Evolutionary conservation across 2,888 invertebrate genomes (phyloP).

Genomic region (Pseudoips prasinana): DNA sequence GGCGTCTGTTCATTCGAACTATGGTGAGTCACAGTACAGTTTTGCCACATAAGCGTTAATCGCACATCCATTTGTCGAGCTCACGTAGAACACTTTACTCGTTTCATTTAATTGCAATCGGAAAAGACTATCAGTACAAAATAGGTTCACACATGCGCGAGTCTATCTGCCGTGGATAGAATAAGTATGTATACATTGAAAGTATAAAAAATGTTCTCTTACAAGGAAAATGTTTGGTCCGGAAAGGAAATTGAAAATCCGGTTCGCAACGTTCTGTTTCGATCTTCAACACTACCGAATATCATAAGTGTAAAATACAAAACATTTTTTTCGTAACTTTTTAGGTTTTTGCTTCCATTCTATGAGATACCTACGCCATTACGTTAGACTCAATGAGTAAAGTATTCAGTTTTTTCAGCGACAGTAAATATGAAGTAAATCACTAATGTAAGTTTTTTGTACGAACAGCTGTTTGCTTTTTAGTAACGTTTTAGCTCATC

Average conservation of each 20-base stretch:
- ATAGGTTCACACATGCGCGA: not conserved
- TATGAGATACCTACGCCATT: not conserved
- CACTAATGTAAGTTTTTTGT: no score
- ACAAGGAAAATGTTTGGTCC: constrained; percentile 34
- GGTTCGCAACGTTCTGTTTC: constrained; percentile 30
- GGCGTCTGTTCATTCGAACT: no score
- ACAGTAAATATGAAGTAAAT: no score
- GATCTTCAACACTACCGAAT: constrained; percentile 19
- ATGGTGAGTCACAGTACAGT: no score
- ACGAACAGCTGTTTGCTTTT: no score
- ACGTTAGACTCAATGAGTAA: no score
- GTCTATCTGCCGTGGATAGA: not conserved
- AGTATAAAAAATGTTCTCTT: constrained; percentile 24
- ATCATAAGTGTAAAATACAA: constrained; percentile 22
- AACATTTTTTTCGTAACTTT: constrained; percentile 6
- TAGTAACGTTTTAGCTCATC: no score
- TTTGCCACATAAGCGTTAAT: no score
- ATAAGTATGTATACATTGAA: constrained; percentile 12
- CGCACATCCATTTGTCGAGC: no score
- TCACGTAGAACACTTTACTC: no score
- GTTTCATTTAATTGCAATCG: no score
- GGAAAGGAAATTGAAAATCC: constrained; percentile 44
- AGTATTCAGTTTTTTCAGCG: no score
- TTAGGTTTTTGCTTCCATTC: not conserved
- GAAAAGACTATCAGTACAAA: not conserved